These are phyloP conservation scores for Sinhomidia bicolor DNA, from an alignment of 2,888 invertebrate species.

Conservation along the genomic window DNA sequence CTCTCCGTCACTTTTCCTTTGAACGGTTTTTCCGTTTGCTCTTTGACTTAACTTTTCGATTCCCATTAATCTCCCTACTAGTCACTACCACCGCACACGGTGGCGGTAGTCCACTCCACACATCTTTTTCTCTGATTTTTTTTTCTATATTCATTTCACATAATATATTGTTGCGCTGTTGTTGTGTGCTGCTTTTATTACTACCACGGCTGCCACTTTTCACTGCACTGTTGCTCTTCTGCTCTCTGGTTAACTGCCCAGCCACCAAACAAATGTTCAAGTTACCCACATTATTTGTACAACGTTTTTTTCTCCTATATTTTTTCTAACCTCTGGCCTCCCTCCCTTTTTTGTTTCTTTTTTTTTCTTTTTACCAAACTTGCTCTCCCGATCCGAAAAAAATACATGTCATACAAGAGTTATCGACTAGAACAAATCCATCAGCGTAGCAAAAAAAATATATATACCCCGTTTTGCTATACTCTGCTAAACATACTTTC, in stretches of 20 bases:
- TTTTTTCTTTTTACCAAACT: conserved; percentile 31
- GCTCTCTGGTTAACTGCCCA: neutral
- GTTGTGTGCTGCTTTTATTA: neutral
- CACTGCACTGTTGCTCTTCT: conserved; percentile 6
- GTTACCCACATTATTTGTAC: conserved; percentile 40
- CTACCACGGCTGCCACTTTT: neutral
- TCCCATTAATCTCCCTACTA: conserved; percentile 61
- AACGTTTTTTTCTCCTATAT: too few relatives aligned
- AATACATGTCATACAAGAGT: neutral
- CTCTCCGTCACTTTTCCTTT: conserved; percentile 26
- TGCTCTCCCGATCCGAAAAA: too few relatives aligned
- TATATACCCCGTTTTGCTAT: conserved; percentile 12
- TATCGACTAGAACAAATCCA: neutral
- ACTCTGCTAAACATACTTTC: neutral
- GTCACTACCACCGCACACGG: neutral
- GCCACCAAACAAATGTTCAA: conserved; percentile 8
- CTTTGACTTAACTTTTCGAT: conserved; percentile 66
- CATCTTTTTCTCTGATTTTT: too few relatives aligned
- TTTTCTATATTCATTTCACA: conserved; percentile 9
- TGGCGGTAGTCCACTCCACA: neutral
- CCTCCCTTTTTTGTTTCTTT: conserved; percentile 14
- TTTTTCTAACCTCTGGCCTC: too few relatives aligned
- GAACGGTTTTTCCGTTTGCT: conserved; percentile 50
- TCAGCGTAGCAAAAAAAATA: conserved; percentile 8
- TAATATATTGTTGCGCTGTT: neutral